These are phyloP conservation scores for Scarus forsteni DNA, from an alignment of 2,797 vertebrate genomes.

Conservation along the genomic window DNA sequence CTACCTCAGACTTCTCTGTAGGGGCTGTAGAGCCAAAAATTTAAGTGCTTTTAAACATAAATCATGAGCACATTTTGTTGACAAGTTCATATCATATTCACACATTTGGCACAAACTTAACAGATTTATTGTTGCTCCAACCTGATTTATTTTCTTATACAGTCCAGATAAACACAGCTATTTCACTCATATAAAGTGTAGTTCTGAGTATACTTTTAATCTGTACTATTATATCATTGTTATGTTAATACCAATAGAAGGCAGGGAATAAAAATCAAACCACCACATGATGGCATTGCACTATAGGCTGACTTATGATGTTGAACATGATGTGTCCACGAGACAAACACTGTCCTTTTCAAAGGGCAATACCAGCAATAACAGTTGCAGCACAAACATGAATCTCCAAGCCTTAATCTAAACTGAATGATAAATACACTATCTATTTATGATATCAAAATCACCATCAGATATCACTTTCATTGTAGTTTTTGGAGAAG, in stretches of 20 bases:
- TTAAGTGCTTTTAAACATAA: constrained; percentile 38
- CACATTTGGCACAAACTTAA: constrained; percentile 15
- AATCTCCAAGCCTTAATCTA: too few relatives aligned
- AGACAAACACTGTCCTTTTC: not conserved
- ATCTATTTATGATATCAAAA: too few relatives aligned
- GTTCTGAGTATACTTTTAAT: not conserved
- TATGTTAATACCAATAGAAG: constrained; percentile 37
- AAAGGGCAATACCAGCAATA: not conserved
- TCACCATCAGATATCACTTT: too few relatives aligned
- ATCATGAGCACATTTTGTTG: constrained; percentile 22
- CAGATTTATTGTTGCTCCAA: constrained; percentile 19
- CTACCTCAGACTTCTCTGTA: constrained; percentile 35
- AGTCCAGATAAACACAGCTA: constrained; percentile 16
- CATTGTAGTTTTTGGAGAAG: too few relatives aligned
- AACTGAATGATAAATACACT: too few relatives aligned
- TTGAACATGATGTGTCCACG: constrained; percentile 28
- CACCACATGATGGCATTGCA: constrained; percentile 5
- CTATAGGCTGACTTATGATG: constrained; percentile 8
- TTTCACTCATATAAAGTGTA: constrained; percentile 30
- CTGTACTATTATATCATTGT: constrained; percentile 8
- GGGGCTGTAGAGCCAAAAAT: constrained; percentile 22
- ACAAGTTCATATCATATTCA: constrained; percentile 26
- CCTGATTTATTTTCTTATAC: constrained; percentile 22
- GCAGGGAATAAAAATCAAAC: not conserved
- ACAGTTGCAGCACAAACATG: not conserved